Percentiles rank a stretch among this genome's conserved stretches.
Evolutionary conservation across 37 sponge, comb jelly and placozoan species (phyloP).

Genomic region (Oopsacas minuta): DNA sequence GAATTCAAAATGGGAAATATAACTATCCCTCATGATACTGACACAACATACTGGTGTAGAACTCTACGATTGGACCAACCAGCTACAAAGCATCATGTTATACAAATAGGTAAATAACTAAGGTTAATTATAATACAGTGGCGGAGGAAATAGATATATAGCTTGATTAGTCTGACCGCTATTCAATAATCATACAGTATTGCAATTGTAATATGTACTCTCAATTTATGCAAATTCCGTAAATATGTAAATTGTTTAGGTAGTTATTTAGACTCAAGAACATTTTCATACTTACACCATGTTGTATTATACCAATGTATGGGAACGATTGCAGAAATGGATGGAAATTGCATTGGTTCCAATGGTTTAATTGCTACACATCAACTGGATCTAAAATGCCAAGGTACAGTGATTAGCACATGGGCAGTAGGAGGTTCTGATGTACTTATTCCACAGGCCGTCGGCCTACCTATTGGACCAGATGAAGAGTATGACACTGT

Average conservation of each 20-base stretch:
- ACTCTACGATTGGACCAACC: not conserved
- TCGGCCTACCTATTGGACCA: slow-evolving; percentile 51
- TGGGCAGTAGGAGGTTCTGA: slow-evolving; percentile 20
- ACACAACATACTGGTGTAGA: slow-evolving; percentile 22
- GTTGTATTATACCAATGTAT: not conserved
- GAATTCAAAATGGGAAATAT: not conserved
- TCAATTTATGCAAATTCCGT: not conserved
- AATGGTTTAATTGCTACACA: not conserved
- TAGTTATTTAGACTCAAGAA: not conserved
- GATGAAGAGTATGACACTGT: slow-evolving; percentile 12
- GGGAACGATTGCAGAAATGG: not conserved
- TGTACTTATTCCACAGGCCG: slow-evolving; percentile 33
- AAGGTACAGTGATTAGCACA: not conserved
- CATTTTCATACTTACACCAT: not conserved
- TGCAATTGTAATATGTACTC: not conserved
- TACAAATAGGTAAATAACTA: not conserved
- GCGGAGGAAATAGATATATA: too few relatives aligned
- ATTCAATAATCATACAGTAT: not conserved
- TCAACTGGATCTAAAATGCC: not conserved
- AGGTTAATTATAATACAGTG: too few relatives aligned
- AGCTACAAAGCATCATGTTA: not conserved
- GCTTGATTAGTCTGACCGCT: too few relatives aligned
- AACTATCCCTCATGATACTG: not conserved
- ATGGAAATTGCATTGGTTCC: not conserved
- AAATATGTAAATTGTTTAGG: not conserved